A percentile compares a stretch with the other conserved stretches of the same genome.
Evolutionary conservation across 2,797 vertebrate genomes (phyloP).

Genomic region (Knipowitschia caucasica): DNA sequence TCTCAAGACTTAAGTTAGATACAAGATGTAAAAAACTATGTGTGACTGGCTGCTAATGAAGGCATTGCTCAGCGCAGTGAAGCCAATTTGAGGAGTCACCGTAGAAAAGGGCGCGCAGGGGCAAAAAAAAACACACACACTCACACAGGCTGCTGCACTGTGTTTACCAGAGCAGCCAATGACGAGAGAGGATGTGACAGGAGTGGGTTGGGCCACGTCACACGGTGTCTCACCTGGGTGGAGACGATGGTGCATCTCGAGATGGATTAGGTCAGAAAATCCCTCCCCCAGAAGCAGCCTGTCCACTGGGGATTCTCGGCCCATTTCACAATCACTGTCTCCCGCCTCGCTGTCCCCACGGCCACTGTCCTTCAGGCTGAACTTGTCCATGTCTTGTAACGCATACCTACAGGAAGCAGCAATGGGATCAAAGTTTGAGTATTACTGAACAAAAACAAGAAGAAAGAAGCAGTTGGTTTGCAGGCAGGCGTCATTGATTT

Average conservation of each 20-base stretch:
- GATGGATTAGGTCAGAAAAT: slow-evolving; percentile 96
- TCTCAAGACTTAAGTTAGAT: neutral
- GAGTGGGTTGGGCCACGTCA: neutral
- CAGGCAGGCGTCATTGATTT: slow-evolving; percentile 14
- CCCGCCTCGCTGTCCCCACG: slow-evolving; percentile 98
- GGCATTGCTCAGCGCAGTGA: slow-evolving; percentile 16
- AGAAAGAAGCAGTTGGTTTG: slow-evolving; percentile 7
- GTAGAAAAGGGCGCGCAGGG: neutral
- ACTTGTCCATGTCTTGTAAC: slow-evolving; percentile 99
- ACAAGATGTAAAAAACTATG: slow-evolving; percentile 1
- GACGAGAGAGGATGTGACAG: neutral
- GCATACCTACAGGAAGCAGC: slow-evolving; percentile 81
- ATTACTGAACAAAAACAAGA: neutral
- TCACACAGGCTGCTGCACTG: neutral
- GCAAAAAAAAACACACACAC: neutral
- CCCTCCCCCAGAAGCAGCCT: slow-evolving; percentile 95
- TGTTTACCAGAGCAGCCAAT: neutral
- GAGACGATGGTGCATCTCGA: slow-evolving; percentile 89
- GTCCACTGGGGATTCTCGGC: slow-evolving; percentile 98
- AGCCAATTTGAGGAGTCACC: slow-evolving; percentile 7
- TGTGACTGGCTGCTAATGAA: slow-evolving; percentile 1
- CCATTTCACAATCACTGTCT: slow-evolving; percentile 98
- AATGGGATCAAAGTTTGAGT: neutral
- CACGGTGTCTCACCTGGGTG: slow-evolving; percentile 87
- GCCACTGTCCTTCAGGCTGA: slow-evolving; percentile 98